Conservation (phyloP, 2,797 vertebrate species). For the Phyllotis vaccarum region DNA sequence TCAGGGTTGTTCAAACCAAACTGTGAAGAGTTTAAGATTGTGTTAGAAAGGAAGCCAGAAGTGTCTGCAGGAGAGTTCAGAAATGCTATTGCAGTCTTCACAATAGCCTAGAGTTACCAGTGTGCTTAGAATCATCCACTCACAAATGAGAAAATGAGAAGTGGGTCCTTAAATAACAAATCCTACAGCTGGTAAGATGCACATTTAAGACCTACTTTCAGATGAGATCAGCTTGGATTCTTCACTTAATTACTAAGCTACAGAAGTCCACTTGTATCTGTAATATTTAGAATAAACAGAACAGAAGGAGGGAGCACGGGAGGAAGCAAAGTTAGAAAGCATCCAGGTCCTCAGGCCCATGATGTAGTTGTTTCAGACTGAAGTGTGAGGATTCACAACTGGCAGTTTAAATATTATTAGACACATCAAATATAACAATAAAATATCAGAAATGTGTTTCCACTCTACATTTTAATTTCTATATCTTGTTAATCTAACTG, state of each 20-base stretch:
- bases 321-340: background rate
- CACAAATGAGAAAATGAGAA: background rate
- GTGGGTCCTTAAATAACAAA: background rate
- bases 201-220: background rate
- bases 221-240: background rate
- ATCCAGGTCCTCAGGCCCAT: accelerated
- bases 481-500: background rate
- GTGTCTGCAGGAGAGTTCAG: background rate
- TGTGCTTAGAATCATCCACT: background rate
- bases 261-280: background rate
- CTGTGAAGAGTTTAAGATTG: background rate
- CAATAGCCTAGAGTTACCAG: background rate
- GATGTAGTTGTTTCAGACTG: background rate
- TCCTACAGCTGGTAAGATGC: background rate
- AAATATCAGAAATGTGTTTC: background rate
- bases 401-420: background rate
- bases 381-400: background rate
- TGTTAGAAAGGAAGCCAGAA: background rate
- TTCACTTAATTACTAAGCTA: background rate
- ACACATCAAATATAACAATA: background rate
- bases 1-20: background rate
- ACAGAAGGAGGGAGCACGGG: background rate
- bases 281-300: background rate
- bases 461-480: background rate
- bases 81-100: background rate